Base-by-base conservation (phyloP, 2,888 invertebrate genomes). In the Laothoe populi region DNA sequence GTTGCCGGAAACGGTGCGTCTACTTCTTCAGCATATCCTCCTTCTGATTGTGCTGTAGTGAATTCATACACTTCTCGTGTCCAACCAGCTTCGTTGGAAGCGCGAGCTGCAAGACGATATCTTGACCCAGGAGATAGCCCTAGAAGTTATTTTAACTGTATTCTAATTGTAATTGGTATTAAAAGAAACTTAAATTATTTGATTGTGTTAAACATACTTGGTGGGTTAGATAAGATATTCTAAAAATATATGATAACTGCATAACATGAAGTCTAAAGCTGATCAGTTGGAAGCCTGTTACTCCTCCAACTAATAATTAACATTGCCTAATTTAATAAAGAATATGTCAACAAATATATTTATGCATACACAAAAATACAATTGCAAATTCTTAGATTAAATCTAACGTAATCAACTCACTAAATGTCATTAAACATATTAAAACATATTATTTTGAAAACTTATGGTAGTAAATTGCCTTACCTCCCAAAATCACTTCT, bases 1-100 rank as follows among this genome's bases (percentile, higher is more conserved):
- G 90, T 92, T 0, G 91, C 92, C 2, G 89, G 93, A 70, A 90
- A 93, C 0, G 89, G 93, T 1, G 88, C 92, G 59, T 92, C 92
- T 1, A 90, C 92, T 70, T 90, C 90, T 61, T 89, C 88, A 0
- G 92, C 89, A n/a, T 86, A 82, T 23, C 88, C 88, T 13, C 94
- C 95, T 69, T 94, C 94, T 0, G 94, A 77, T 21, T 90, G 92
- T 26, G 90, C 85, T 35, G 95, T 95, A 49, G 93, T 93, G 73
- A 95, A 94, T 75, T 94, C 94, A 73, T 93, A 95, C 60, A 94
- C 93, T 67, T 94, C 94, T 0, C 94, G 90, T 57, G 94, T 94
- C 87, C 93, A 93, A 0, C 94, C 95, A 5, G 95, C 95, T 75
- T 95, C 95, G 76, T 94, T 95, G 7, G 93, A 93, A 26, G 94